These are phyloP conservation scores for Whitmania pigra DNA, from an alignment of 1,140 invertebrate genomes.

Conservation along the genomic window DNA sequence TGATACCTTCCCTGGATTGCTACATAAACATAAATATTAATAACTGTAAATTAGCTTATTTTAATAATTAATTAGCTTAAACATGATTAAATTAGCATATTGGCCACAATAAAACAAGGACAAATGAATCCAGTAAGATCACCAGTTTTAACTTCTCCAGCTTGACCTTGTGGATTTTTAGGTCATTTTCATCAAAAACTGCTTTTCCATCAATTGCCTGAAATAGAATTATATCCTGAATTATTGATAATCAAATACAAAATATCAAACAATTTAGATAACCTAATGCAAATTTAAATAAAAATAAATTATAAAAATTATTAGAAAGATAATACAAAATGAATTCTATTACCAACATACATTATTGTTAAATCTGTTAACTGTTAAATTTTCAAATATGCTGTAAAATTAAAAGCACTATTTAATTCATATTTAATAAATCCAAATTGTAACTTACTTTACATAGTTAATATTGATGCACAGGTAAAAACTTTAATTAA, in stretches of 20 bases:
- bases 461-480: neutral
- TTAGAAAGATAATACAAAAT: neutral
- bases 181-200: neutral
- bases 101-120: neutral
- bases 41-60: neutral
- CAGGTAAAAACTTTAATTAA: neutral
- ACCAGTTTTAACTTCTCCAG: slow-evolving; percentile 5
- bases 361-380: neutral
- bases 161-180: neutral
- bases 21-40: too few species aligned
- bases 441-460: too few species aligned
- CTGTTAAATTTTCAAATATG: too few species aligned
- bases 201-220: neutral
- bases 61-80: neutral
- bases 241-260: neutral
- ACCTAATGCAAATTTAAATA: neutral
- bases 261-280: neutral
- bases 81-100: neutral
- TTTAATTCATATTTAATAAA: too few species aligned
- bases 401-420: too few species aligned
- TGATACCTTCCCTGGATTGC: too few species aligned
- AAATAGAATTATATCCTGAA: neutral
- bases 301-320: neutral
- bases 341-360: neutral
- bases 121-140: neutral